phyloP scores from a whole-genome alignment of 2,113 vertebrate species.

The Solea senegalensis region DNA sequence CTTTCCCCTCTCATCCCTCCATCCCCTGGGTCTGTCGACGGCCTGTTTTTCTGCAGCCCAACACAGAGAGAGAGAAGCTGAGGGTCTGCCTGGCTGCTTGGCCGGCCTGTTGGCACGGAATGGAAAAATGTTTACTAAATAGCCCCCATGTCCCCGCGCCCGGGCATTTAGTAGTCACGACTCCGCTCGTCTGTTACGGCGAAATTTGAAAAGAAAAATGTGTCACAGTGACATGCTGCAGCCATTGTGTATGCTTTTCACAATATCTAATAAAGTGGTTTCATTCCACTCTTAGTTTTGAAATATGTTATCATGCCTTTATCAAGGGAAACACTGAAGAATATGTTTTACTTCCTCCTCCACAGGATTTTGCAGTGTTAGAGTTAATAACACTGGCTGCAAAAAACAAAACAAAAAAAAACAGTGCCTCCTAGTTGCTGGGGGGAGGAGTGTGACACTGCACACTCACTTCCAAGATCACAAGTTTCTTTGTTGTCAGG shows the following conservation, averaged over 20 bases:
- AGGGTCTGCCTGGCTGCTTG: conserved; percentile 53
- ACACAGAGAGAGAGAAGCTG: conserved; percentile 48
- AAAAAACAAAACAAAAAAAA: conserved; percentile 11
- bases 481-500: background rate
- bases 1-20: conserved; percentile 63
- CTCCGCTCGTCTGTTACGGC: conserved; percentile 59
- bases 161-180: conserved; percentile 68
- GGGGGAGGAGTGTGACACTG: conserved; percentile 11
- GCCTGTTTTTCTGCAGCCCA: conserved; percentile 69
- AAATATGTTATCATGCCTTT: conserved; percentile 28
- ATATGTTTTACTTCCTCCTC: conserved; percentile 46
- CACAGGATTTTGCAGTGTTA: background rate
- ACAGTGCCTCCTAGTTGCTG: conserved; percentile 46
- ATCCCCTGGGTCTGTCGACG: conserved; percentile 64
- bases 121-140: conserved; percentile 74
- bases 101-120: conserved; percentile 58
- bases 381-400: conserved; percentile 35
- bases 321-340: conserved; percentile 34
- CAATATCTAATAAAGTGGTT: background rate
- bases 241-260: background rate
- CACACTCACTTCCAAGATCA: background rate
- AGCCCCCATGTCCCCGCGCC: conserved; percentile 69
- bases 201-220: conserved; percentile 41
- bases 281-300: conserved; percentile 30
- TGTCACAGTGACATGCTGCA: conserved; percentile 23